phyloP scores from a whole-genome alignment of 2,113 vertebrate species.

The Catharus fuscescens region DNA sequence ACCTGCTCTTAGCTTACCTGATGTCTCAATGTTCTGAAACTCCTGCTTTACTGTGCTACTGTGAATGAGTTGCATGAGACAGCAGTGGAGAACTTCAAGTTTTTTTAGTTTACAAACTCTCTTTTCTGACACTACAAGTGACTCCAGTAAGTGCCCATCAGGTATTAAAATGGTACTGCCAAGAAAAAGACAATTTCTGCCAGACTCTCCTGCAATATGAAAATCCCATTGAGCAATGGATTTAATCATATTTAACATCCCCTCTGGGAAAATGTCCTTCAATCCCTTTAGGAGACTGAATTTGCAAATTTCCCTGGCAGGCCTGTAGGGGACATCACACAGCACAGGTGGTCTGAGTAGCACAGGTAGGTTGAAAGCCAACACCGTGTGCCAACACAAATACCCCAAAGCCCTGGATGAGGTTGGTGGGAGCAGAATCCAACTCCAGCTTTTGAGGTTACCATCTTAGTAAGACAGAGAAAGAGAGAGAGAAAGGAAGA shows the following conservation, averaged over 20 bases:
- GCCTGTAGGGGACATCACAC: not conserved
- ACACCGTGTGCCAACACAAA: not conserved
- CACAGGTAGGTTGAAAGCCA: not conserved
- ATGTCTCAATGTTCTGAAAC: not conserved
- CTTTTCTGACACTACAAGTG: not conserved
- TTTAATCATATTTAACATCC: not conserved
- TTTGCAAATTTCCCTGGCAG: not conserved
- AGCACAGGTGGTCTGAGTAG: not conserved
- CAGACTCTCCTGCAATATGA: not conserved
- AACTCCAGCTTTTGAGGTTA: not conserved
- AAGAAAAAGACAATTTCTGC: conserved; percentile 10
- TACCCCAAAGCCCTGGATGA: not conserved
- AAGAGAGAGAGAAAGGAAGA: not conserved
- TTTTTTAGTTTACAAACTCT: not conserved
- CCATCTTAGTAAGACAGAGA: not conserved
- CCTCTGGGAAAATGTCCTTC: not conserved
- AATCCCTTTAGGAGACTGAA: not conserved
- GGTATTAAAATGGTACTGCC: not conserved
- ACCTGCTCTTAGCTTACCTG: not conserved
- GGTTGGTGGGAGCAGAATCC: not conserved
- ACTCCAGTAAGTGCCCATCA: not conserved
- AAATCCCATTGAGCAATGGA: not conserved
- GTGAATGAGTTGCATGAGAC: not conserved
- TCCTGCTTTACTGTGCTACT: not conserved
- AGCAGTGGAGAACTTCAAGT: not conserved